These are phyloP conservation scores for Nephrotoma appendiculata DNA, from an alignment of 2,888 invertebrate genomes.

Conservation along the genomic window DNA sequence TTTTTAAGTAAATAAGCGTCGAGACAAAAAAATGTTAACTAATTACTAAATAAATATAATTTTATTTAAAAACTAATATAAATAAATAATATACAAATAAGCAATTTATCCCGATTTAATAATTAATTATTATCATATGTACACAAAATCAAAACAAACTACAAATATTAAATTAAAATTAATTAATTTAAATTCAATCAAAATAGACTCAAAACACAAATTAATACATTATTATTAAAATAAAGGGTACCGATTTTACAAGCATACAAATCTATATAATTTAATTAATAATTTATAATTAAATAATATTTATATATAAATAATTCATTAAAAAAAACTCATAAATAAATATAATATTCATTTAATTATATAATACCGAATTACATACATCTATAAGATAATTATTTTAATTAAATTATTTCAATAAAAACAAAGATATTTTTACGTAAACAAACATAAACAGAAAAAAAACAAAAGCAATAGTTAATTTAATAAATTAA, in stretches of 20 bases:
- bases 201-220: background rate
- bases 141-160: background rate
- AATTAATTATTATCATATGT: background rate
- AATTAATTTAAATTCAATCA: background rate
- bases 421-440: background rate
- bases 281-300: background rate
- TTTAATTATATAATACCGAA: background rate
- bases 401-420: background rate
- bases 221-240: background rate
- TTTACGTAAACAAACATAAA: background rate
- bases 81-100: background rate
- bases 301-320: no score
- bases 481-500: background rate
- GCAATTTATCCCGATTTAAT: background rate
- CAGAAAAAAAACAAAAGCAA: background rate
- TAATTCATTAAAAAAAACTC: background rate
- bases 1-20: background rate
- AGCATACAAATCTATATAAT: background rate
- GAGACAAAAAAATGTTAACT: background rate
- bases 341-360: background rate
- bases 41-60: background rate
- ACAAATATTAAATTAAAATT: background rate
- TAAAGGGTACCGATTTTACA: background rate
- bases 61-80: background rate
- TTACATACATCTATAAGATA: background rate